phyloP scores from a whole-genome alignment of 1,140 invertebrate genomes.

The Heliconius eleuchia region DNA sequence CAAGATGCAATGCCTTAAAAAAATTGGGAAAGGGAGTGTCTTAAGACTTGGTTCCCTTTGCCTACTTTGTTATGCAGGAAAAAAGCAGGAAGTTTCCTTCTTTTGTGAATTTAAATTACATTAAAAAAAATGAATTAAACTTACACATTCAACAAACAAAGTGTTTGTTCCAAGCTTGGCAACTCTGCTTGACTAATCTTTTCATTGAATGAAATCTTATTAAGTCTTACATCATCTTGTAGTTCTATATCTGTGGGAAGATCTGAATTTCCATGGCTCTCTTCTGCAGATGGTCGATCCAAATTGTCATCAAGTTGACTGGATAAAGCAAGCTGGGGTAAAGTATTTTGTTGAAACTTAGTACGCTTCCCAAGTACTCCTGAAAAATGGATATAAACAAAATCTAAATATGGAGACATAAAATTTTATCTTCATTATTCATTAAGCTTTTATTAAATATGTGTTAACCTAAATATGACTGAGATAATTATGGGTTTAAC shows the following conservation, averaged over 20 bases:
- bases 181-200: conserved; percentile 82
- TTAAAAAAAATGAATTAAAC: conserved; percentile 28
- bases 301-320: conserved; percentile 80
- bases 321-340: conserved; percentile 90
- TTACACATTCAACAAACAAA: conserved; percentile 87
- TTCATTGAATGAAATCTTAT: conserved; percentile 88
- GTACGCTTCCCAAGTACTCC: conserved; percentile 94
- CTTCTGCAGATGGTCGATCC: conserved; percentile 67
- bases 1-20: too few relatives aligned
- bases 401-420: not conserved
- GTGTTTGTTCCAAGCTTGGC: conserved; percentile 88
- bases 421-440: too few relatives aligned
- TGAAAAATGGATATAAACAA: conserved; percentile 49
- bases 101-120: not conserved
- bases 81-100: too few relatives aligned
- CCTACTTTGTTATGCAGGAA: too few relatives aligned
- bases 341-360: conserved; percentile 90
- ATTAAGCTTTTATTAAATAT: not conserved
- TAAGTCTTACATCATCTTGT: conserved; percentile 92
- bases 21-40: too few relatives aligned
- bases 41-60: too few relatives aligned
- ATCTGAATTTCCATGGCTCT: conserved; percentile 71
- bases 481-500: too few relatives aligned
- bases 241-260: conserved; percentile 86
- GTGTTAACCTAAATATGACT: not conserved